Evolutionary conservation across 1,140 invertebrate genomes (phyloP), one percentile per base, ranked within the genome.

Genomic region (Drosophila punjabiensis): DNA sequence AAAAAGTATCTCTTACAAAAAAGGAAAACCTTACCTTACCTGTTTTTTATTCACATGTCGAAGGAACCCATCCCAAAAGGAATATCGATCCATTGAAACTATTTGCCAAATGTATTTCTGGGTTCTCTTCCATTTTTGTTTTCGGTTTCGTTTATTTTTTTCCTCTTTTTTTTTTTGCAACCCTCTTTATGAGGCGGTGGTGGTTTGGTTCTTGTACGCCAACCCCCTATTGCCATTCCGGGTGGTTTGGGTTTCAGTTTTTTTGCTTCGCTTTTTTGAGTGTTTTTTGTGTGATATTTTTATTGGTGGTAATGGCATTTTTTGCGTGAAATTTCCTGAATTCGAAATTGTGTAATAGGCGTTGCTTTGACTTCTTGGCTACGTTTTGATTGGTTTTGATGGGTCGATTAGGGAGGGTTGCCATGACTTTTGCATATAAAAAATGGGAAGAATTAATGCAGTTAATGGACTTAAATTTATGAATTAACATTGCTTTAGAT

Each of bases 41-140:
- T 88, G 85, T 88, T 88, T 88, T 81, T 88, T 89, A 89, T 78
- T 66, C 81, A 84, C 78, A 85, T 81, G 82, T 61, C 71, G 43
- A 52, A 28, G 16, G 52, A 52, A 24, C 14, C 24, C 74, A 33
- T 35, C 55, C 20, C 43, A 37, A 55, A 28, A 28, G 10, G 20
- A 66, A 79, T 71, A 82, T 76, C 79, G 74, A 85, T 89, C 70
- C 75, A 82, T 81, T 89, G 52, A 79, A 53, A 52, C 73, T 60
- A 85, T 80, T 85, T 76, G 55, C 52, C 39, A 63, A 81, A 82
- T 70, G 48, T 60, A 81, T 66, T 43, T 58, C 48, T 28, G 41
- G 20, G 10, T 55, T 59, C 59, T 48, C 64, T 65, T 76, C 60
- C 48, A 39, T 32, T 74, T 56, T 63, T 50, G 33, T 76, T 64